Evolutionary conservation across 2,113 vertebrate genomes (phyloP).

Genomic region (Peromyscus polionotus): DNA sequence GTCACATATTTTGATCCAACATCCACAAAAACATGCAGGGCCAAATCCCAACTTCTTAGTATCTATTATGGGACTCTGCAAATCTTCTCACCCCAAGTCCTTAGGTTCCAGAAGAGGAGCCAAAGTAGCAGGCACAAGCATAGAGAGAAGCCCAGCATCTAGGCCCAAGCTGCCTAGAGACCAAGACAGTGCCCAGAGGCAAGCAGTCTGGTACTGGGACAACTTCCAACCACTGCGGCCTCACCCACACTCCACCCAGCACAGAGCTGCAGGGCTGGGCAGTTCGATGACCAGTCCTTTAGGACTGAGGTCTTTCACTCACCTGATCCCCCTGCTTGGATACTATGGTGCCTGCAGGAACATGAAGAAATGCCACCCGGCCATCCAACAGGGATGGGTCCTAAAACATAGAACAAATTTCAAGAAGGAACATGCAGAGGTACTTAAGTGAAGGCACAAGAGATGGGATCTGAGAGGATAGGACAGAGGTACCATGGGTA

Average conservation of each 20-base stretch:
- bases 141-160: neutral
- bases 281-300: neutral
- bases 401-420: constrained; percentile 80
- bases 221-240: neutral
- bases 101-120: neutral
- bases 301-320: constrained; percentile 20
- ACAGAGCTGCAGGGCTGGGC: accelerated
- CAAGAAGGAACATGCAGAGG: neutral
- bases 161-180: neutral
- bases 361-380: constrained; percentile 93
- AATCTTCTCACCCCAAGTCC: neutral
- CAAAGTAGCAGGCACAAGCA: too few species aligned
- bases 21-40: accelerated
- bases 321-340: constrained; percentile 97
- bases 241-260: accelerated
- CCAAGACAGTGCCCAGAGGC: neutral
- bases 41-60: neutral
- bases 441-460: neutral
- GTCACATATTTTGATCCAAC: neutral
- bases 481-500: neutral
- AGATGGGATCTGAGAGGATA: neutral
- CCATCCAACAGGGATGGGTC: constrained; percentile 92
- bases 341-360: constrained; percentile 93
- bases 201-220: too few species aligned
- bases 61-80: neutral